A percentile compares a stretch with the other conserved stretches of the same genome.
These are phyloP conservation scores for Acleris literana DNA, from an alignment of 2,888 invertebrate genomes.

Conservation along the genomic window DNA sequence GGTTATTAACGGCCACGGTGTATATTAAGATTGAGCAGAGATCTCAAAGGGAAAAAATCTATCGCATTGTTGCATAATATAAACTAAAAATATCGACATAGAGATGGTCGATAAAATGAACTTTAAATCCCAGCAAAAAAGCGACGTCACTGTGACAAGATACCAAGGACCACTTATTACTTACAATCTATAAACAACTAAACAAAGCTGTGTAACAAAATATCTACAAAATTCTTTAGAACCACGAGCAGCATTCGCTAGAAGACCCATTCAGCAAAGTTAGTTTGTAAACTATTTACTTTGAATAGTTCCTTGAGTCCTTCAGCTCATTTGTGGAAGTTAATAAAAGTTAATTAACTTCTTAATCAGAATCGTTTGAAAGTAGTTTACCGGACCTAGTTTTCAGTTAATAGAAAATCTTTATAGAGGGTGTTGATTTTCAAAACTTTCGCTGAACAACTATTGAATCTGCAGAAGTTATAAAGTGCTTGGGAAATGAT, in stretches of 20 bases:
- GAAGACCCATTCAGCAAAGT: conserved; percentile 30
- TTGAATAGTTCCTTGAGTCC: conserved; percentile 58
- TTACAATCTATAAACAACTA: too few relatives aligned
- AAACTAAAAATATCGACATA: too few relatives aligned
- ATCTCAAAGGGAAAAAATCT: too few relatives aligned
- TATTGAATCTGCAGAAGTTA: not conserved
- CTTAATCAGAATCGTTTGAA: conserved; percentile 52
- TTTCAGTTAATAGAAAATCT: conserved; percentile 16
- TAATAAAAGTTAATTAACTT: conserved; percentile 66
- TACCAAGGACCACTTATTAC: too few relatives aligned
- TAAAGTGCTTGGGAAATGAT: not conserved
- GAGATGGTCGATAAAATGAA: too few relatives aligned
- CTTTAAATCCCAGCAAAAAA: too few relatives aligned
- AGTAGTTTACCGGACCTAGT: conserved; percentile 31
- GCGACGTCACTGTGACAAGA: too few relatives aligned
- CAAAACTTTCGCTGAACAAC: not conserved
- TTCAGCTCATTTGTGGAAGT: conserved; percentile 62
- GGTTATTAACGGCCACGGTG: too few relatives aligned
- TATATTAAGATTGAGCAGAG: too few relatives aligned
- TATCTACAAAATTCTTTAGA: conserved; percentile 23
- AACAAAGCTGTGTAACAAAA: not conserved
- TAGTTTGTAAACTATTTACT: conserved; percentile 54
- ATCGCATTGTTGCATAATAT: too few relatives aligned
- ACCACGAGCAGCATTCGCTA: conserved; percentile 11
- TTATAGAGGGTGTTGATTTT: conserved; percentile 2